Base-by-base conservation (phyloP, 1,140 invertebrate species). In the Drosophila rufa region DNA sequence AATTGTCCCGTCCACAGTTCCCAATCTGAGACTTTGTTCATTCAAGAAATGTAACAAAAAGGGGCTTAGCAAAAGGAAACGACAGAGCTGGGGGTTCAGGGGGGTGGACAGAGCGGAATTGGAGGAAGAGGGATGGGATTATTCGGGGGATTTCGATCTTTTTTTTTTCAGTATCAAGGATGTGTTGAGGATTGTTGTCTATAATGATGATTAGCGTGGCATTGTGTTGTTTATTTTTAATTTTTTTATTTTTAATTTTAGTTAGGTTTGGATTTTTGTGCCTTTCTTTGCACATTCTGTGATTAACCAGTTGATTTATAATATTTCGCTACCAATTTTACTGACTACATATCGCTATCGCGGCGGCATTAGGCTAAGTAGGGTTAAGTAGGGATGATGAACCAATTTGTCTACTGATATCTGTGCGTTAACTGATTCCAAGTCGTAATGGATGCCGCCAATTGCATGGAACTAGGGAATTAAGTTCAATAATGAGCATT, bases 1-100 rank as follows among this genome's bases (percentile, higher is more conserved):
- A 93, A 93, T 91, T 93, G 90, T 93, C 92, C 92, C 93, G 93
- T 93, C 93, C 93, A 93, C 93, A 93, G 93, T 93, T 93, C 93
- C 93, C 93, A 93, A 93, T 93, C 93, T 93, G 93, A 93, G 91
- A 92, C 91, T 90, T 91, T 80, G 61, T 84, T 87, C 85, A 87
- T 87, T 87, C 14, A 68, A 84, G 80, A 89, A 87, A 85, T 79
- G 45, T 67, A 75, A 62, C 48, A 66, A 90, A 51, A 75, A 30
- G 67, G 45, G 40, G 47, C 67, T 74, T 80, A 91, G 81, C 83
- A 84, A 81, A 79, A 69, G 85, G 75, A 85, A 65, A 90, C 80
- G 85, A 85, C 81, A 89, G 84, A 89, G 56, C 71, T 46, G 67
- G 68, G 43, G 73, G 62, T 75, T 77, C 60, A 84, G 59, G 48